Conservation (phyloP, 2,113 vertebrate species). For the Aptenodytes forsteri region DNA sequence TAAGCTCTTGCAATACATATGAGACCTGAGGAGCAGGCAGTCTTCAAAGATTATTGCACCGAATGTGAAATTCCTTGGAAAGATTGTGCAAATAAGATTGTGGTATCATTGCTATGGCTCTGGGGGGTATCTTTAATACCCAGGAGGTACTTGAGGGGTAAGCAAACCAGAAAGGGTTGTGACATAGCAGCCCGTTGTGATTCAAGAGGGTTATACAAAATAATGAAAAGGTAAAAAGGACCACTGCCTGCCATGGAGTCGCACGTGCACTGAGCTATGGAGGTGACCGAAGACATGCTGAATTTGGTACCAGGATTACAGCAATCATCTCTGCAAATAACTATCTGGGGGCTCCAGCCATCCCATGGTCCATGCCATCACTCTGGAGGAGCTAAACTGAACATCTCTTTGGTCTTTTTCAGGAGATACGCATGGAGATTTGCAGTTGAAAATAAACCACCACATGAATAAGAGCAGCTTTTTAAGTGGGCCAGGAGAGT, state of each 20-base stretch:
- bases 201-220: background rate
- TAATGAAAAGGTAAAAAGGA: background rate
- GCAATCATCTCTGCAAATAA: background rate
- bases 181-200: background rate
- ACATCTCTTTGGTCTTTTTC: background rate
- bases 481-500: background rate
- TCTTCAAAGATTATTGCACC: conserved; percentile 9
- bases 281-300: background rate
- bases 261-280: rapidly evolving
- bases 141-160: background rate
- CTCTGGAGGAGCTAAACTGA: background rate
- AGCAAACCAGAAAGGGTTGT: background rate
- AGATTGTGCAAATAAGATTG: background rate
- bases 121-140: background rate
- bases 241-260: background rate
- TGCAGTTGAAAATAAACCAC: background rate
- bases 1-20: background rate
- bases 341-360: background rate
- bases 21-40: conserved; percentile 31
- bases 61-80: background rate
- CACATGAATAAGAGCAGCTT: background rate
- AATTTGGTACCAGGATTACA: background rate
- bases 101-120: background rate
- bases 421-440: background rate
- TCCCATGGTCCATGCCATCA: rapidly evolving